phyloP scores from a whole-genome alignment of 2,888 invertebrate genomes.

The Leptarthrus brevirostris region DNA sequence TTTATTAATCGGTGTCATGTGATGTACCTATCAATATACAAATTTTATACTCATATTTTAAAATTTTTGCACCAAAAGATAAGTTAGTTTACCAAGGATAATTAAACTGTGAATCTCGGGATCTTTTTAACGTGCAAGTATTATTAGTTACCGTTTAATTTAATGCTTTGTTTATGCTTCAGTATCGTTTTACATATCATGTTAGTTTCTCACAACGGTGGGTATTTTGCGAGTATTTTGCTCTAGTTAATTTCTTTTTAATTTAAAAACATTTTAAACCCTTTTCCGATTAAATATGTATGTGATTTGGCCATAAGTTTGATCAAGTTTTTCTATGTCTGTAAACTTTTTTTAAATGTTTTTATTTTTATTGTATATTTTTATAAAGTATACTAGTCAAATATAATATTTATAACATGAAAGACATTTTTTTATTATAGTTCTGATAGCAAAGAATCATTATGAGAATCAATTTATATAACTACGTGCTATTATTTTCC shows the following conservation, averaged over 20 bases:
- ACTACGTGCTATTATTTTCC: too few species aligned
- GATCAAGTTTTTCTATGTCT: background rate
- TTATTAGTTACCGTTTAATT: constrained; percentile 39
- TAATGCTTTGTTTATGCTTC: constrained; percentile 10
- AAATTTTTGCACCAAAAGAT: constrained; percentile 11
- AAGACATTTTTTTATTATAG: too few species aligned
- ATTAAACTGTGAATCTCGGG: constrained; percentile 2
- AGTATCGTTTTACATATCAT: constrained; percentile 33
- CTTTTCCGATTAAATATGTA: background rate
- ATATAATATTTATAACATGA: constrained; percentile 2
- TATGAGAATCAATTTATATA: too few species aligned
- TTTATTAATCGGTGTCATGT: constrained; percentile 25
- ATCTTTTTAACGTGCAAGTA: constrained; percentile 30
- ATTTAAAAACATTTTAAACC: background rate
- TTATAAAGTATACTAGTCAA: constrained; percentile 46
- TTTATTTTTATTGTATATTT: constrained; percentile 41
- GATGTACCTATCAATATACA: constrained; percentile 6
- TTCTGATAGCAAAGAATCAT: too few species aligned
- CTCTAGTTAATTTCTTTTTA: background rate
- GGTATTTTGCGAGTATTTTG: constrained; percentile 2
- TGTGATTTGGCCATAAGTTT: constrained; percentile 18
- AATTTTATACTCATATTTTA: constrained; percentile 23
- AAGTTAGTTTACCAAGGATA: background rate
- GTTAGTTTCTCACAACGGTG: constrained; percentile 24
- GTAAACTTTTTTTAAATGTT: constrained; percentile 6